These are phyloP conservation scores for Notospermus geniculatus DNA, from an alignment of 1,140 invertebrate genomes.

Conservation along the genomic window DNA sequence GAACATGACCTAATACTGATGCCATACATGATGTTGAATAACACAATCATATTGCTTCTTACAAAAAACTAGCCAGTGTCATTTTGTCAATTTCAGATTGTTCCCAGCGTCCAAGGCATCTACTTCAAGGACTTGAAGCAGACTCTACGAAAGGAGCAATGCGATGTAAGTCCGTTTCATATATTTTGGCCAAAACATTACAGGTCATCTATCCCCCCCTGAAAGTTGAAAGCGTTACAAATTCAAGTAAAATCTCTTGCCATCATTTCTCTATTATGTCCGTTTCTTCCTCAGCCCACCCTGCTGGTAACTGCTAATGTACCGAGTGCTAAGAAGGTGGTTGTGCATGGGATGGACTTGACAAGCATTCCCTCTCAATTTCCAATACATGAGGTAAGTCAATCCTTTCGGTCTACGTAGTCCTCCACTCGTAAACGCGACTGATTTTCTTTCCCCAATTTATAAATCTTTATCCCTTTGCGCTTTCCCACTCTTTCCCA, in stretches of 20 bases:
- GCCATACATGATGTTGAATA: too few relatives aligned
- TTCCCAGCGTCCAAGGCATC: conserved; percentile 93
- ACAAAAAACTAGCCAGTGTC: too few relatives aligned
- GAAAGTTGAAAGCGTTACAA: too few relatives aligned
- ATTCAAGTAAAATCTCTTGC: too few relatives aligned
- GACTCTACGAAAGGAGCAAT: conserved; percentile 97
- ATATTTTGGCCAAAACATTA: too few relatives aligned
- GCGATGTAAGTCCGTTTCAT: conserved; percentile 69
- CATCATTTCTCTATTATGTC: conserved; percentile 4
- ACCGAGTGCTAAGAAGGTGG: conserved; percentile 97
- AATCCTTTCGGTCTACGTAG: conserved; percentile 74
- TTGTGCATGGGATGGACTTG: conserved; percentile 91
- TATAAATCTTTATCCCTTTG: not conserved
- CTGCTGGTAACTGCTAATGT: conserved; percentile 97
- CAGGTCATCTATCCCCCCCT: too few relatives aligned
- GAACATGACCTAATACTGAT: too few relatives aligned
- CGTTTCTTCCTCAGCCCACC: conserved; percentile 63
- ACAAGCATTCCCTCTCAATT: conserved; percentile 98
- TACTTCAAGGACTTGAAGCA: conserved; percentile 99
- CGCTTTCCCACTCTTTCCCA: not conserved
- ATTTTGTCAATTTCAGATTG: conserved; percentile 66
- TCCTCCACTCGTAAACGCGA: too few relatives aligned
- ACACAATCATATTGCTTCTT: too few relatives aligned
- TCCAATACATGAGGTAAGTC: conserved; percentile 81
- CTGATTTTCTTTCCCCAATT: too few relatives aligned